These are phyloP conservation scores for Dicentrarchus labrax DNA, from an alignment of 2,113 vertebrate genomes.

Conservation along the genomic window DNA sequence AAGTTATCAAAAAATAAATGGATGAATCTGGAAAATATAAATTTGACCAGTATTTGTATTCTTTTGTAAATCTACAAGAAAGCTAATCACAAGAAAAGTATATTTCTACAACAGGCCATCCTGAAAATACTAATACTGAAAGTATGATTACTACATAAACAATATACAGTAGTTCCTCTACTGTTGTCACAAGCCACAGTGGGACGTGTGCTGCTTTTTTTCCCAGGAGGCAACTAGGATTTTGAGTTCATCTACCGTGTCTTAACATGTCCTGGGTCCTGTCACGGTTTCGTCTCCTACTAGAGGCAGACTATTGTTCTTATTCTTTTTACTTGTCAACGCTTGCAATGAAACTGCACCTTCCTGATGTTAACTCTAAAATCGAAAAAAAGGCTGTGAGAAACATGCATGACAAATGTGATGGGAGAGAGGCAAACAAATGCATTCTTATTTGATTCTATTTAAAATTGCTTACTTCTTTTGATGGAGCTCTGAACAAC, in stretches of 20 bases:
- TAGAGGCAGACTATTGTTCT: conserved; percentile 39
- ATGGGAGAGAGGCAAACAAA: background rate
- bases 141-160: background rate
- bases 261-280: conserved; percentile 48
- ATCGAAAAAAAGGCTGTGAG: background rate
- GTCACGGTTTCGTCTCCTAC: conserved; percentile 21
- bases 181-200: background rate
- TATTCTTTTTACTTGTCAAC: conserved; percentile 41
- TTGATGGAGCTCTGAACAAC: background rate
- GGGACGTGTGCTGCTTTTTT: conserved; percentile 12
- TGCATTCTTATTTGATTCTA: background rate
- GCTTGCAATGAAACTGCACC: conserved; percentile 41
- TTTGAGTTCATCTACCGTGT: conserved; percentile 44
- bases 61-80: background rate
- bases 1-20: conserved; percentile 61
- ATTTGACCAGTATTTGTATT: background rate
- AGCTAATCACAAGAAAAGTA: background rate
- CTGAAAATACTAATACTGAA: background rate
- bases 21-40: background rate
- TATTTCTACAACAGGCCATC: background rate
- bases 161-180: background rate
- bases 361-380: conserved; percentile 16
- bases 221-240: conserved; percentile 4
- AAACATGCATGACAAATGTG: background rate
- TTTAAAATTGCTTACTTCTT: background rate